Base-by-base conservation (phyloP, 1,140 invertebrate species). In the Tetramorium alpestre region DNA sequence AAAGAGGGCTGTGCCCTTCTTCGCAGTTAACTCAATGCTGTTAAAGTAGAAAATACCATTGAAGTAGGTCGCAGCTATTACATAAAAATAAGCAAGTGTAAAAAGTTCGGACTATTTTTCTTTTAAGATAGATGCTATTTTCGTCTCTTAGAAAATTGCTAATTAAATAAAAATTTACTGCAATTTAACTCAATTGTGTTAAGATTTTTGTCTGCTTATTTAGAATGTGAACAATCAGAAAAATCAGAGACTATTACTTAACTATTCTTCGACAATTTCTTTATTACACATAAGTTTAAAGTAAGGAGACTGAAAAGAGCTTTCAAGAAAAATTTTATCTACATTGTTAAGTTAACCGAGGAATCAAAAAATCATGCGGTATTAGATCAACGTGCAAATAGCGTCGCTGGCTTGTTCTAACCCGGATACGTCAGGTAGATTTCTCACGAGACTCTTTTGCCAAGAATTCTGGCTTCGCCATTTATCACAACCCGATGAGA, bases 391-490 rank as follows among this genome's bases (percentile, higher is more conserved):
- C 18, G 38, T 51, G 51, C 47, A 16, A 82, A n/a, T 18, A 58
- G 38, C 13, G 5, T 58, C 41, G 1, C 41, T 22, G 25, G 13
- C n/a, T 85, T 58, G 18, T 62, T 78, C 70, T 58, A 89, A 88
- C 88, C 77, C 51, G 72, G n/a, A 90, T 87, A 89, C 72, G 85
- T 75, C 88, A 56, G 28, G 47, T 64, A 60, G 56, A 86, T 90
- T 88, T 62, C 76, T 70, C 88, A 76, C 56, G 67, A 49, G 64
- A 47, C 72, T 89, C 69, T 47, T 75, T 73, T 28, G 47, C 49
- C n/a, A 13, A 49, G 47, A 44, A 76, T 86, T 65, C 76, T 18
- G 33, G 51, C 69, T 64, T 65, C 16, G 25, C 5, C 76, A 85
- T 88, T 90, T 85, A 86, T 80, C 77, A 89, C 47, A n/a, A 60